Conservation (phyloP, 2,888 invertebrate genomes). For the Andrena fulva region DNA sequence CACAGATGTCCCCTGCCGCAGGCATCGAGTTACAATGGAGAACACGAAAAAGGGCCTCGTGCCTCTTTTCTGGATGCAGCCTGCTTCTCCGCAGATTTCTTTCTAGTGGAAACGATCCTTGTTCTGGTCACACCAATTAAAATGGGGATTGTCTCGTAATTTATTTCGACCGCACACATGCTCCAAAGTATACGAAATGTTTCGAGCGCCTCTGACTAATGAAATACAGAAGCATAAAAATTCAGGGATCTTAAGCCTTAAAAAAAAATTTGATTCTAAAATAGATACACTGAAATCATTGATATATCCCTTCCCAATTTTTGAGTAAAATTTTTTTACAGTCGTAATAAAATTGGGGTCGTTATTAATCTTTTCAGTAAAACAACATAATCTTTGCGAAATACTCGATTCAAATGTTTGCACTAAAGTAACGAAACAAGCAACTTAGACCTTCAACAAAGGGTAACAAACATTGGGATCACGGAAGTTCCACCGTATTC, state of each 20-base stretch:
- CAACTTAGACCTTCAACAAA: too few relatives aligned
- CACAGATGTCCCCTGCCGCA: conserved; percentile 54
- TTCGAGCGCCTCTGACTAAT: background rate
- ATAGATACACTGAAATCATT: too few relatives aligned
- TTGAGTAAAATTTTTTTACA: too few relatives aligned
- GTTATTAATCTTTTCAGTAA: too few relatives aligned
- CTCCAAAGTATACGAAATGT: background rate
- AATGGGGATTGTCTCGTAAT: conserved; percentile 32
- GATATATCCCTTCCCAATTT: too few relatives aligned
- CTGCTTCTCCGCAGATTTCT: conserved; percentile 31
- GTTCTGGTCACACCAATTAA: conserved; percentile 51
- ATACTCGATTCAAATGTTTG: too few relatives aligned
- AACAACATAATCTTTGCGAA: too few relatives aligned
- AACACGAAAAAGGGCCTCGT: conserved; percentile 30
- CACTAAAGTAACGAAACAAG: too few relatives aligned
- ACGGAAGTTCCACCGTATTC: background rate
- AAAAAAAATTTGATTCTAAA: too few relatives aligned
- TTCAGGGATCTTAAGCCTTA: too few relatives aligned
- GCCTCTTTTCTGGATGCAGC: conserved; percentile 17
- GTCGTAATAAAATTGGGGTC: too few relatives aligned
- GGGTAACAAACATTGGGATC: too few relatives aligned
- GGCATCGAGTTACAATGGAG: conserved; percentile 59
- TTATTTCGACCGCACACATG: conserved; percentile 55
- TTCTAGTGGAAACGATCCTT: conserved; percentile 17
- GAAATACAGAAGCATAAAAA: background rate